phyloP scores from a whole-genome alignment of 2,113 vertebrate genomes.

The Upupa epops region DNA sequence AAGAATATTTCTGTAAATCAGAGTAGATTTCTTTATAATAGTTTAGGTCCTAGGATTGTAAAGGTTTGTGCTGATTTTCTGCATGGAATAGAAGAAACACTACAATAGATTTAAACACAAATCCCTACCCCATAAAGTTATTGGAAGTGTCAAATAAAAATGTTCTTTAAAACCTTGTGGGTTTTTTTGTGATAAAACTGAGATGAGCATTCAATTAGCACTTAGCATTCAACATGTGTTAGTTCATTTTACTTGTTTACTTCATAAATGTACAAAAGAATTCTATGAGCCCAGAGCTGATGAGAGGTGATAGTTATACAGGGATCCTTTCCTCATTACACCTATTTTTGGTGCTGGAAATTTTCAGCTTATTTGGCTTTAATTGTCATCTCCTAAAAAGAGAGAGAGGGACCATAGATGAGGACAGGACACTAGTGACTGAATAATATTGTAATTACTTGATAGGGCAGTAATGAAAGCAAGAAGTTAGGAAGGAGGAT shows the following conservation, averaged over 20 bases:
- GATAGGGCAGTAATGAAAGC: neutral
- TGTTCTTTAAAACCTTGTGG: neutral
- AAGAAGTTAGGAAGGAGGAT: neutral
- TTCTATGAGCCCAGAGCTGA: neutral
- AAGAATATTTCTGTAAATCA: neutral
- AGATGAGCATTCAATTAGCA: neutral
- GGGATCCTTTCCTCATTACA: neutral
- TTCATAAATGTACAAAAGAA: neutral
- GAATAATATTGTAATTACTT: neutral
- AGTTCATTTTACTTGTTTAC: neutral
- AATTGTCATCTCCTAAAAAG: neutral
- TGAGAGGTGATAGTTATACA: neutral
- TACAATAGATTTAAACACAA: neutral
- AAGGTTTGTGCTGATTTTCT: neutral
- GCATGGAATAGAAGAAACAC: neutral
- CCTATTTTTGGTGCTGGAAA: neutral
- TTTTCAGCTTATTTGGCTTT: neutral
- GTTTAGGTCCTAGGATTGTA: neutral
- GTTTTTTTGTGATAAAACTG: neutral
- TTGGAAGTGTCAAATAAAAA: neutral
- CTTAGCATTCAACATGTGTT: neutral
- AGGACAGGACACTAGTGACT: neutral
- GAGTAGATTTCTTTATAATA: neutral
- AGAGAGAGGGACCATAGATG: neutral
- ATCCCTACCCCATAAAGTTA: neutral